A percentile compares a stretch with the other conserved stretches of the same genome.
Evolutionary conservation across 2,113 vertebrate genomes (phyloP).

Genomic region (Leptosomus discolor): DNA sequence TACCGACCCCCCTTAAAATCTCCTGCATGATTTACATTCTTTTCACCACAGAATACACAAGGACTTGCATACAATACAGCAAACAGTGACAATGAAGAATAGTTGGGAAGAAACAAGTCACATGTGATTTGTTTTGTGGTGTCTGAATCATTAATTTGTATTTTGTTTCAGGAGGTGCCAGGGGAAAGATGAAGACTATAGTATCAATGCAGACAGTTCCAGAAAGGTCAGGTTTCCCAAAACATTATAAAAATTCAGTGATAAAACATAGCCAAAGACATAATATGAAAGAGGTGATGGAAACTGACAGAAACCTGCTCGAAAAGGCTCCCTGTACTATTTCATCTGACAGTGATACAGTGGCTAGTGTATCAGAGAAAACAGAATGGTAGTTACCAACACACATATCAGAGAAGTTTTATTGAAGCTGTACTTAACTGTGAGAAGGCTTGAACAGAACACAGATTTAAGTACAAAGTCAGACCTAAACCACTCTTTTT

Average conservation of each 20-base stretch:
- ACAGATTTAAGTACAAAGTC: not conserved
- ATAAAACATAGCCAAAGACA: not conserved
- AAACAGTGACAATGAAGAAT: slow-evolving; percentile 13
- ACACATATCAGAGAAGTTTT: not conserved
- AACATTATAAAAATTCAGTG: not conserved
- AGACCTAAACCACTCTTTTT: not conserved
- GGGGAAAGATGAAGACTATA: not conserved
- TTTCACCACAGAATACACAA: not conserved
- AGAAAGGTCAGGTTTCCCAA: not conserved
- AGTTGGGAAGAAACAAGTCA: not conserved
- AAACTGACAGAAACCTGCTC: not conserved
- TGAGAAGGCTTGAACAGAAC: not conserved
- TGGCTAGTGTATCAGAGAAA: not conserved
- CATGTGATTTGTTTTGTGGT: not conserved
- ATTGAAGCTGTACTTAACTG: not conserved
- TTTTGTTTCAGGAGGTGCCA: slow-evolving; percentile 20
- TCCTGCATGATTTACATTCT: not conserved
- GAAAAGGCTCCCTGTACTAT: not conserved
- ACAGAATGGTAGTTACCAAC: not conserved
- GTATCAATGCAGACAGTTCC: not conserved
- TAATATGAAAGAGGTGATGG: not conserved
- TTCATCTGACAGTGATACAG: not conserved
- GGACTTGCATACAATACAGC: not conserved
- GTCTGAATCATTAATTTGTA: not conserved
- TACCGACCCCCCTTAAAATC: not conserved